Conservation (phyloP, 92 coral and sea anemone species). For the Diadumene lineata region DNA sequence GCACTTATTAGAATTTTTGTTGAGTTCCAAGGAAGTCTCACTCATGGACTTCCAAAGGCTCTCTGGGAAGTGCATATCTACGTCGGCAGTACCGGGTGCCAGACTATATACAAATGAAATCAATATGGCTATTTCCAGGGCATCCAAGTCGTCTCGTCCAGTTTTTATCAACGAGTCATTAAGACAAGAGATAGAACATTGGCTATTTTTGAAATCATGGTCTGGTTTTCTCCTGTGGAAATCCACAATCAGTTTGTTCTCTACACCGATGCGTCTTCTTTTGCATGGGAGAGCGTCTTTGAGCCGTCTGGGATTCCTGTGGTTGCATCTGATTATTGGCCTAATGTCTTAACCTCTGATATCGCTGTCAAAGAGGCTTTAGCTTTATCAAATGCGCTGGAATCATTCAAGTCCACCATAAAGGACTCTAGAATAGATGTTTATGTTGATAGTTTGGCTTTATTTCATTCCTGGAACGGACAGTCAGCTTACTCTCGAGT, state of each 20-base stretch:
- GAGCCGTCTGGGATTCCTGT: not conserved
- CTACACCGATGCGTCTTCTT: constrained; percentile 41
- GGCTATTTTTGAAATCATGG: constrained; percentile 48
- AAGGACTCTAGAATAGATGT: constrained; percentile 30
- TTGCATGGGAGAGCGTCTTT: constrained; percentile 17
- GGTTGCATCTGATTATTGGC: constrained; percentile 9
- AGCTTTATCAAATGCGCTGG: constrained; percentile 31
- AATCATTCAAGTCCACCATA: constrained; percentile 10
- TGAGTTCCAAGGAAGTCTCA: too few relatives aligned
- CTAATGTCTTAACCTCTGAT: not conserved
- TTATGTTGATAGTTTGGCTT: constrained; percentile 14
- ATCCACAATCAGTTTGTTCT: constrained; percentile 17
- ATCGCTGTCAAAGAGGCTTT: constrained; percentile 46
- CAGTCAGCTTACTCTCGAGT: not conserved
- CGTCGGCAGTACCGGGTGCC: constrained; percentile 51
- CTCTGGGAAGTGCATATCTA: constrained; percentile 45
- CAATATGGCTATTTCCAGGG: constrained; percentile 37
- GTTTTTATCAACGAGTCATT: constrained; percentile 16
- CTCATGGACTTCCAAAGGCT: constrained; percentile 33
- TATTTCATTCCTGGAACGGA: constrained; percentile 19
- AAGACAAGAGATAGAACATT: constrained; percentile 39
- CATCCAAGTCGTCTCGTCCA: constrained; percentile 9
- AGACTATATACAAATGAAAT: constrained; percentile 45
- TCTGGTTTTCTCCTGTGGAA: constrained; percentile 43
- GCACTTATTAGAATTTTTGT: too few relatives aligned